Evolutionary conservation across 2,888 invertebrate genomes (phyloP), one percentile per base, ranked within the genome.

Genomic region (Drosophila siamana): DNA sequence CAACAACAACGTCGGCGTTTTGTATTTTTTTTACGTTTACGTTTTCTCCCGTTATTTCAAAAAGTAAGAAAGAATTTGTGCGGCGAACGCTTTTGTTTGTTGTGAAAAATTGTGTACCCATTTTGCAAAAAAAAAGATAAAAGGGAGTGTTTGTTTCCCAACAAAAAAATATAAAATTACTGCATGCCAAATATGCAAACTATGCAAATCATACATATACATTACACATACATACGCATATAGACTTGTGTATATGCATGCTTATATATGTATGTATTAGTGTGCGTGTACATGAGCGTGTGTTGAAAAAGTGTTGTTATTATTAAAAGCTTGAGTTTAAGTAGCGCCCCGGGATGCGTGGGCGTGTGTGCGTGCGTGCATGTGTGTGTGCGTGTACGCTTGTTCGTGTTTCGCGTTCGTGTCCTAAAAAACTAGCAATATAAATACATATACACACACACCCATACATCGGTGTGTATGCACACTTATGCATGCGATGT

Each of bases 61-160:
- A 77, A 75, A 73, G 78, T 68, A 68, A 80, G 80, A 51, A 51
- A 47, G 36, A 16, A 38, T 50, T 46, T 47, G 24, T 60, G 61
- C 71, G 79, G 64, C 48, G 44, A 56, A 40, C 30, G 46, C 24
- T 78, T 86, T 80, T 85, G 84, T 88, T 85, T 85, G 88, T 88
- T 88, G 86, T 80, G 84, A 79, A 84, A 87, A 84, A 78, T 87
- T 84, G 78, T 85, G 86, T 88, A 86, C 81, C 88, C 74, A 82
- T 71, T 83, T 69, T 50, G 69, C 54, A 55, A 33, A 33, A 33
- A 5, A 33, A 4, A 1, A 4, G n/a, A n/a, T 78, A 80, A 74
- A 57, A 51, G 77, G 71, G 80, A 82, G 72, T 80, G 82, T 73
- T 36, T 48, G n/a, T 48, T 55, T 16, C 9, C 24, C n/a, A 16